phyloP scores from a whole-genome alignment of 1,140 invertebrate species.

The Mya arenaria region DNA sequence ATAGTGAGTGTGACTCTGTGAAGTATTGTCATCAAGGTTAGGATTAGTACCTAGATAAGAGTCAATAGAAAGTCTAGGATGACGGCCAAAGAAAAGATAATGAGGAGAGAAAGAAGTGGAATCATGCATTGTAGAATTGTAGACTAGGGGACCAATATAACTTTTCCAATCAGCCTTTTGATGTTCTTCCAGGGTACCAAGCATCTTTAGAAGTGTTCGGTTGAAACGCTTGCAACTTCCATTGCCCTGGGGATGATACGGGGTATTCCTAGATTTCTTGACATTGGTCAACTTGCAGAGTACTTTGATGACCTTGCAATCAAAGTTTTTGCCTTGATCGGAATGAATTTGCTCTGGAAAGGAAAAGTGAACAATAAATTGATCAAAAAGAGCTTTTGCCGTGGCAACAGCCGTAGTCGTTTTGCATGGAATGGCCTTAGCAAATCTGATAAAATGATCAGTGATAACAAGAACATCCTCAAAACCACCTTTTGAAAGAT shows the following conservation, averaged over 20 bases:
- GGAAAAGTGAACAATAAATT: background rate
- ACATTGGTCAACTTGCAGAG: slow-evolving; percentile 46
- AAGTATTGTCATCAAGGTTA: too few relatives aligned
- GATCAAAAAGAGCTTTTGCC: slow-evolving; percentile 4
- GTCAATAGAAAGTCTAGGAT: slow-evolving; percentile 22
- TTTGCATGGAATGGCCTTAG: slow-evolving; percentile 21
- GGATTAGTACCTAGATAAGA: slow-evolving; percentile 6
- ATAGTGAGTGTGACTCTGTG: too few relatives aligned
- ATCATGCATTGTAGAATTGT: slow-evolving; percentile 20
- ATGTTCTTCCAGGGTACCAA: background rate
- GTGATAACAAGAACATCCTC: slow-evolving; percentile 51
- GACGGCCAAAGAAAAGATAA: slow-evolving; percentile 20
- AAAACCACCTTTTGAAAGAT: slow-evolving; percentile 37
- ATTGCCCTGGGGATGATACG: slow-evolving; percentile 51
- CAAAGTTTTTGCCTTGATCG: slow-evolving; percentile 52
- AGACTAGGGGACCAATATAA: slow-evolving; percentile 13
- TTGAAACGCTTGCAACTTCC: background rate
- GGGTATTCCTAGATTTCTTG: slow-evolving; percentile 51
- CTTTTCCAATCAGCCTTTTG: slow-evolving; percentile 29
- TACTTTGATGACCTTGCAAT: slow-evolving; percentile 50
- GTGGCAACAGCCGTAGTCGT: slow-evolving; percentile 22
- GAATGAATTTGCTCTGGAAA: slow-evolving; percentile 43
- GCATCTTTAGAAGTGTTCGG: slow-evolving; percentile 6
- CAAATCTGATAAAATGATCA: slow-evolving; percentile 56
- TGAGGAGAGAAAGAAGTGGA: slow-evolving; percentile 19